A percentile compares a stretch with the other conserved stretches of the same genome.
Evolutionary conservation across 2,797 vertebrate genomes (phyloP).

Genomic region (Phataginus tricuspis): DNA sequence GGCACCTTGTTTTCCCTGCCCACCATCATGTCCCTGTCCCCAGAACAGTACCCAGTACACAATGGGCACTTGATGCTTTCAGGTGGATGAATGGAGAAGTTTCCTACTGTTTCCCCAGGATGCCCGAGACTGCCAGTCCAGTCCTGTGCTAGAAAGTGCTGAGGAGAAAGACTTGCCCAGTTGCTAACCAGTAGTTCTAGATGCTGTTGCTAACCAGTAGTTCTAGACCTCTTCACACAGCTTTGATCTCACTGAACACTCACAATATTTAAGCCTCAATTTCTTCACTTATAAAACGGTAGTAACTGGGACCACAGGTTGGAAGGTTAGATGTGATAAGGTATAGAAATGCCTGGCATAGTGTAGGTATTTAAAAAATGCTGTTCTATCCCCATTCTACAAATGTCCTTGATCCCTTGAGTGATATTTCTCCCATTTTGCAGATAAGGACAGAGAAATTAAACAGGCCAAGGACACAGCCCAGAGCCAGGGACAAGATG

Average conservation of each 20-base stretch:
- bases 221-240: background rate
- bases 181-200: background rate
- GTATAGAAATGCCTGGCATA: rapidly evolving
- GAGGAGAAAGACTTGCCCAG: background rate
- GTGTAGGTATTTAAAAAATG: background rate
- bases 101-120: background rate
- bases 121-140: rapidly evolving
- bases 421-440: background rate
- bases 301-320: background rate
- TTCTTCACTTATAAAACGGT: background rate
- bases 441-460: background rate
- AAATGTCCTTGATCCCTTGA: background rate
- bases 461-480: background rate
- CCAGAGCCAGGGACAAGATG: background rate
- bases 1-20: background rate
- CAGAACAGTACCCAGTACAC: no score
- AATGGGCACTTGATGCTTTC: no score
- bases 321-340: background rate
- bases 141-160: background rate
- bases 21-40: rapidly evolving
- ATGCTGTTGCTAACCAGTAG: background rate
- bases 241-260: background rate
- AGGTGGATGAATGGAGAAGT: rapidly evolving
- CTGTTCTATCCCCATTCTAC: background rate
- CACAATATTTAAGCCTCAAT: background rate